Conservation (phyloP, 2,888 invertebrate genomes). For the Thereva unica region DNA sequence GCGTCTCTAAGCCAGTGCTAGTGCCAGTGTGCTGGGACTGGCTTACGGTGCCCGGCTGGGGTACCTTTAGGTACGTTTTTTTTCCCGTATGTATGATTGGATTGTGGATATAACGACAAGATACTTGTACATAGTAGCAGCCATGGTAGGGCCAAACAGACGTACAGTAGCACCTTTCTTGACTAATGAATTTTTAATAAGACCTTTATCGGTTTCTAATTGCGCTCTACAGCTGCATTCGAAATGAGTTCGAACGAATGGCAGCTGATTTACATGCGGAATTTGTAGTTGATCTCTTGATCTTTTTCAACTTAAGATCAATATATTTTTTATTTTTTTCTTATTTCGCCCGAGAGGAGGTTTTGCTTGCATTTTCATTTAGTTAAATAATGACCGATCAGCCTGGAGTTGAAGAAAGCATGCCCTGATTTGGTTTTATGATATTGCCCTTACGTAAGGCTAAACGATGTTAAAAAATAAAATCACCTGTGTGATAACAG, state of each 20-base stretch:
- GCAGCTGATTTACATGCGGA: conserved; percentile 24
- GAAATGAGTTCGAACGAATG: conserved; percentile 16
- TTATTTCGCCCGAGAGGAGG: too few relatives aligned
- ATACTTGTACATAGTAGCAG: conserved; percentile 10
- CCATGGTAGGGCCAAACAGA: conserved; percentile 4
- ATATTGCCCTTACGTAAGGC: too few relatives aligned
- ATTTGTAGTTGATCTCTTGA: conserved; percentile 19
- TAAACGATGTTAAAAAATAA: too few relatives aligned
- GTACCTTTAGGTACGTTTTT: background rate
- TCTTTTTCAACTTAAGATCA: conserved; percentile 1
- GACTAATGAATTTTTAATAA: conserved; percentile 37
- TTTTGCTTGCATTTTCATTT: too few relatives aligned
- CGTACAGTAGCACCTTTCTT: conserved; percentile 17
- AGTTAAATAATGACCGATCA: too few relatives aligned
- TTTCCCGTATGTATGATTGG: background rate
- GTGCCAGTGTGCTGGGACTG: background rate
- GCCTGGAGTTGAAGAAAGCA: too few relatives aligned
- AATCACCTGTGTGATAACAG: too few relatives aligned
- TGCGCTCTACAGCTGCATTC: conserved; percentile 23
- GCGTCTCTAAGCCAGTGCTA: background rate
- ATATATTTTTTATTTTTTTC: too few relatives aligned
- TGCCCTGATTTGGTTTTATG: too few relatives aligned
- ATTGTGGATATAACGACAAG: conserved; percentile 1
- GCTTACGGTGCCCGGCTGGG: background rate
- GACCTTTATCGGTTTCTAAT: conserved; percentile 36